Base-by-base conservation (phyloP, 2,797 vertebrate species). In the Sternarchorhynchus goeldii region DNA sequence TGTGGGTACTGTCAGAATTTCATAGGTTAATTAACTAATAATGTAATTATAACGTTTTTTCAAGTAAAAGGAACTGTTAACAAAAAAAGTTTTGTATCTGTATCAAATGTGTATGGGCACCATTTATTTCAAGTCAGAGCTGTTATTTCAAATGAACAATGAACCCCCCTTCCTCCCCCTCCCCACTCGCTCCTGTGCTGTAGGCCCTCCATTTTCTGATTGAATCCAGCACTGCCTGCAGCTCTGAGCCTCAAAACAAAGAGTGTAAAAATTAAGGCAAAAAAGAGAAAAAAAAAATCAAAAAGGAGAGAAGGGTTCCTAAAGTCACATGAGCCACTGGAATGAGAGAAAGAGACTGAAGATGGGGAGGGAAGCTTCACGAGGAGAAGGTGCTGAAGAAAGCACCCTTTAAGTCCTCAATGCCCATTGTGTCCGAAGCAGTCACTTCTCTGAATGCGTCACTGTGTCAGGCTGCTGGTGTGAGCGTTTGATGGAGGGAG, bases 101-200 rank as follows among this genome's bases (percentile, higher is more conserved):
- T 36, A 6, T 64, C 34, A n/a, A 62, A 62, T 34, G 7, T 14
- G 21, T 20, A 36, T 8, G 6, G 17, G 62, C 39, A 64, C 14
- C n/a, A 29, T 0, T 84, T 85, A 78, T 88, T 65, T 86, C 86
- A 73, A 73, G 76, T 86, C 82, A 85, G 86, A 88, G 87, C 87
- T 85, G 86, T 85, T 90, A 88, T 90, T 91, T 91, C 87, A 90
- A 87, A 89, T 32, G 58, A 29, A 81, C 84, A 88, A 92, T 79
- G 79, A 75, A 83, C 75, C 84, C 82, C 87, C 12, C 34, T 67
- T n/a, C 64, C 39, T 45, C 39, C 39, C 50, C 82, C 85, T 59
- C 88, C 89, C 86, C 85, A 81, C 85, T 87, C 87, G 6, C 34
- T 50, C 64, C 41, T 32, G 39, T 56, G 16, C 53, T 68, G 79